phyloP scores from a whole-genome alignment of 2,797 vertebrate genomes.

The Brachymystax lenok region DNA sequence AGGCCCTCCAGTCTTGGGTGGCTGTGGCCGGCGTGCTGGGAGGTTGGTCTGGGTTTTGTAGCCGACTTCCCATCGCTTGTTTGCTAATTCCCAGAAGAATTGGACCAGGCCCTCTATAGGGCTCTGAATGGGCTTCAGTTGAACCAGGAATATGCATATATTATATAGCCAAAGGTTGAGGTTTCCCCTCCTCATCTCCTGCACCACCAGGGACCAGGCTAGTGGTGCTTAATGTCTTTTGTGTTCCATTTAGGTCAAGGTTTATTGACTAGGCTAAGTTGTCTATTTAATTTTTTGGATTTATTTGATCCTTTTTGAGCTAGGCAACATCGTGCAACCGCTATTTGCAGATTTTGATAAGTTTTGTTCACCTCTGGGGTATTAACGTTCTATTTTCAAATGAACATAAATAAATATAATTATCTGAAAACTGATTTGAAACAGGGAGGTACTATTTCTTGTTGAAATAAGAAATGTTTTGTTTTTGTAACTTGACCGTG shows the following conservation, averaged over 20 bases:
- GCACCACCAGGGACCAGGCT: slow-evolving; percentile 34
- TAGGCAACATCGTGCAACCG: not conserved
- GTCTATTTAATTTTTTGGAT: too few relatives aligned
- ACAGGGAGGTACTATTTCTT: too few relatives aligned
- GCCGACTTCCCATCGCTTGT: slow-evolving; percentile 92
- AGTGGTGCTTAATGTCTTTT: slow-evolving; percentile 57
- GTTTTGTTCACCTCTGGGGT: not conserved
- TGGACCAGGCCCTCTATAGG: slow-evolving; percentile 70
- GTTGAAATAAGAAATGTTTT: too few relatives aligned
- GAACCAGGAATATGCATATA: slow-evolving; percentile 70
- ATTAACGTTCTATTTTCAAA: not conserved
- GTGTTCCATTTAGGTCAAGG: not conserved
- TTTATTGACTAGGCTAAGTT: not conserved
- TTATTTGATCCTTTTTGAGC: not conserved
- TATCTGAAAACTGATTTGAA: not conserved
- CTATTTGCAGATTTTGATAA: not conserved
- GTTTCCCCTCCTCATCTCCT: slow-evolving; percentile 2
- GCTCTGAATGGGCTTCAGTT: slow-evolving; percentile 69
- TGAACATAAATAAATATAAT: not conserved
- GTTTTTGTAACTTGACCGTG: too few relatives aligned
- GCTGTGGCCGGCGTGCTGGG: slow-evolving; percentile 91
- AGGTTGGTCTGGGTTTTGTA: slow-evolving; percentile 78
- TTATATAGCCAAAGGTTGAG: slow-evolving; percentile 32
- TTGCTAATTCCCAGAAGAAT: slow-evolving; percentile 83
- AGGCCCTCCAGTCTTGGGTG: slow-evolving; percentile 89